Conservation (phyloP, 1,140 invertebrate genomes). For the Eurosta solidaginis region DNA sequence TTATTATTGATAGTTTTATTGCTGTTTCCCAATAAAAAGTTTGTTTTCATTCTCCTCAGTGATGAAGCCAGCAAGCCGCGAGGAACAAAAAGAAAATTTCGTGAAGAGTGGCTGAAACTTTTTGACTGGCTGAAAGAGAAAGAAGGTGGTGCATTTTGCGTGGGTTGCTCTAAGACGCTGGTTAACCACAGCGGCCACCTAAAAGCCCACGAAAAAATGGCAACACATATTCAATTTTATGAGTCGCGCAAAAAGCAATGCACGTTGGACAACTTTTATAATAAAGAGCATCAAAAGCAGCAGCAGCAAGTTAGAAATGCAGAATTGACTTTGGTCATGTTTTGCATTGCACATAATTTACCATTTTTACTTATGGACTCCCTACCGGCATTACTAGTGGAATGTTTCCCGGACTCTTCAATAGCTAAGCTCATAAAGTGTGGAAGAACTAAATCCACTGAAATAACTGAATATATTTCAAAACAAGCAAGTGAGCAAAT, state of each 20-base stretch:
- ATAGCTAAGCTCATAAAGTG: neutral
- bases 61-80: neutral
- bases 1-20: too few relatives aligned
- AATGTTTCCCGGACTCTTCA: neutral
- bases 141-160: neutral
- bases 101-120: neutral
- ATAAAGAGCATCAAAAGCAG: neutral
- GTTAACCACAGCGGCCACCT: neutral
- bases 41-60: too few relatives aligned
- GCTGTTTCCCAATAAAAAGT: too few relatives aligned
- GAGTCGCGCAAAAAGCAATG: neutral
- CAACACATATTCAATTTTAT: too few relatives aligned
- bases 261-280: neutral
- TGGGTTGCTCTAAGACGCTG: neutral
- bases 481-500: neutral
- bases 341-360: too few relatives aligned
- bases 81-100: neutral
- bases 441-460: neutral
- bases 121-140: neutral
- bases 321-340: constrained; percentile 1
- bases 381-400: neutral
- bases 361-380: too few relatives aligned
- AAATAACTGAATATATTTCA: neutral
- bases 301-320: neutral
- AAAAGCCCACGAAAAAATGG: too few relatives aligned